Percentiles rank a stretch among this genome's conserved stretches.
These are phyloP conservation scores for Merodon equestris DNA, from an alignment of 2,888 invertebrate genomes.

Conservation along the genomic window DNA sequence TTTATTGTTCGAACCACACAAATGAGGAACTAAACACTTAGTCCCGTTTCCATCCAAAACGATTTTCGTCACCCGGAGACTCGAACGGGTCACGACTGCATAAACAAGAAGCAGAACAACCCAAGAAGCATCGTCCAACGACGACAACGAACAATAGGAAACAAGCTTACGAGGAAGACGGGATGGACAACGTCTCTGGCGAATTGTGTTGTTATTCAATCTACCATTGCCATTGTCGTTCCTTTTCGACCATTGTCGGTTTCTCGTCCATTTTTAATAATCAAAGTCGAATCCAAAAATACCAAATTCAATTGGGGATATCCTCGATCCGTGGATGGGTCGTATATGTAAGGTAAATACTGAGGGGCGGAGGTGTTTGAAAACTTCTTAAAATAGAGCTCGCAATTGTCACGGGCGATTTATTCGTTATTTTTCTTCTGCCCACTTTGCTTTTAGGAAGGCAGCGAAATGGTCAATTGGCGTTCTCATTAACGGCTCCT, in stretches of 20 bases:
- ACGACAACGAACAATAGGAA: too few relatives aligned
- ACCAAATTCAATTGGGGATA: constrained; percentile 50
- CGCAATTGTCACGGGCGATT: constrained; percentile 30
- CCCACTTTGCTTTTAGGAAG: constrained; percentile 27
- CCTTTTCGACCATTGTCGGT: constrained; percentile 31
- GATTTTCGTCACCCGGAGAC: constrained; percentile 58
- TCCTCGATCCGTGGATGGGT: constrained; percentile 10
- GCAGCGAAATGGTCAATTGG: constrained; percentile 24
- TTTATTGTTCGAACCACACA: constrained; percentile 60
- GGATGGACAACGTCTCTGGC: constrained; percentile 46
- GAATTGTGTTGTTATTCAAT: constrained; percentile 67
- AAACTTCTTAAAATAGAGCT: constrained; percentile 27
- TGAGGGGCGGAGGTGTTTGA: background rate
- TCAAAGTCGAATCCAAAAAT: constrained; percentile 51
- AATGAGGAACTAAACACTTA: constrained; percentile 56
- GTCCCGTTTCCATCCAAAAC: constrained; percentile 42
- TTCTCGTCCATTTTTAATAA: constrained; percentile 55
- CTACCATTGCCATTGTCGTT: constrained; percentile 38
- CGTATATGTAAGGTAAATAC: background rate
- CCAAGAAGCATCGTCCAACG: constrained; percentile 19
- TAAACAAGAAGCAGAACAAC: constrained; percentile 28
- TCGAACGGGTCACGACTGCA: constrained; percentile 18
- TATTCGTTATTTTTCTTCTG: too few relatives aligned
- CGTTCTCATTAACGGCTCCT: constrained; percentile 31
- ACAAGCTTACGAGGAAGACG: constrained; percentile 31